Conservation (phyloP, 2,888 invertebrate genomes). For the Athetis lepigone region DNA sequence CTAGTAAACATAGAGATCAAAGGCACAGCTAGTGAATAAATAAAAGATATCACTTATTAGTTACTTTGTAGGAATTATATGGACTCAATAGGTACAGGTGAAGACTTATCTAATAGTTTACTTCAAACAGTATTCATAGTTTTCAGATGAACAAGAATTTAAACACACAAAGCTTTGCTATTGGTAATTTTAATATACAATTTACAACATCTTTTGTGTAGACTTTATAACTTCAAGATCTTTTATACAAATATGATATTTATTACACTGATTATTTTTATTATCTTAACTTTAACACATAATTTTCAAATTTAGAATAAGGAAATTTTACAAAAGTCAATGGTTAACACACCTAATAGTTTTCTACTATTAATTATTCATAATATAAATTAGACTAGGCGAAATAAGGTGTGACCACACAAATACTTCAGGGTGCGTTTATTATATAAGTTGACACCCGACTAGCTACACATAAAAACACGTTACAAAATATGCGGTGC, state of each 20-base stretch:
- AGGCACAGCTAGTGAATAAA: constrained; percentile 65
- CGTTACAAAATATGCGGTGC: constrained; percentile 32
- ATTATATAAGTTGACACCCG: constrained; percentile 56
- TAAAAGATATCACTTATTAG: constrained; percentile 40
- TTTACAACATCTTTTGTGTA: constrained; percentile 48
- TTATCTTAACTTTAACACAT: constrained; percentile 45
- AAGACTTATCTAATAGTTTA: constrained; percentile 40
- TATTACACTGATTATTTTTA: constrained; percentile 33
- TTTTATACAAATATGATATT: constrained; percentile 44
- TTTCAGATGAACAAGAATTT: constrained; percentile 48
- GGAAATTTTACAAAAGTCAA: constrained; percentile 38
- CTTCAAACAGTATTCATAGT: constrained; percentile 38
- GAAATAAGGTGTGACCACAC: constrained; percentile 72
- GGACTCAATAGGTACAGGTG: constrained; percentile 44
- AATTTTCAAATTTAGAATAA: constrained; percentile 35
- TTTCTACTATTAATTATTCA: constrained; percentile 67
- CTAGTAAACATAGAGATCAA: constrained; percentile 54
- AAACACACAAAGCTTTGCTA: constrained; percentile 51
- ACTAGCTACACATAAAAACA: constrained; percentile 60
- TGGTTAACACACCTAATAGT: constrained; percentile 49
- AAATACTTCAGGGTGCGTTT: constrained; percentile 70
- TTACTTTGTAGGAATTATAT: constrained; percentile 45
- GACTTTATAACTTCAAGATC: constrained; percentile 36
- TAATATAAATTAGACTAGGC: constrained; percentile 74
- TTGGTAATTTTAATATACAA: constrained; percentile 50